Base-by-base conservation (phyloP, 35 echinoderm and acorn worm genomes). In the Apostichopus japonicus region DNA sequence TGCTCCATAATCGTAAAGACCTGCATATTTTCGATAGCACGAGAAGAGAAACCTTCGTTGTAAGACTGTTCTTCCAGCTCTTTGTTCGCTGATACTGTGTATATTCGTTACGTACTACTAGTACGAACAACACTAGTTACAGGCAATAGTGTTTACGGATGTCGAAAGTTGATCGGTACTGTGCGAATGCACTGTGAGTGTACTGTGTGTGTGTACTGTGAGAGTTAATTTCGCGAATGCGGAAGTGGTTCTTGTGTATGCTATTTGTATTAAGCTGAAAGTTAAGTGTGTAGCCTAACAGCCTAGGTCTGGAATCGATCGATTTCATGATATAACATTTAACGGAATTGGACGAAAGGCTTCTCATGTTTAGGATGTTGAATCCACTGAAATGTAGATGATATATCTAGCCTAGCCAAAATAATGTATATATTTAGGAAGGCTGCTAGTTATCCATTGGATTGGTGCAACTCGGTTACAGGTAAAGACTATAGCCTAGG, bases 161-260 rank as follows among this genome's bases (percentile, higher is more conserved):
- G 54, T 84, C 81, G 17, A 19, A 8, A 23, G 19, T 55, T 57
- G 44, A 17, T 54, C n/a, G 9, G 79, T 83, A 52, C 27, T 10
- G 54, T 44, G 33, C 24, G 81, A 10, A 24, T 59, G 81, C 57
- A 84, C 22, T 24, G 53, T 84, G 33, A 44, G 81, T 44, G 33
- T 54, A 54, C 54, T 15, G 17, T 21, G n/a, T 57, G 81, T 57
- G 56, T 59, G 81, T 84, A 84, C 22, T 24, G 53, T 84, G 33
- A 44, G 81, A 57, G 54, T 84, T 84, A 75, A 14, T 84, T 84
- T 10, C 81, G 81, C 81, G 81, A 84, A 84, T 84, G 81, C 81
- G 81, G 81, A 84, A 84, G 81, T 84, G 81, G 0, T 17, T 19
- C 57, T 22, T 24, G 81, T 84, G 81, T 84, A 84, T 19, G 71